Evolutionary conservation across 2,113 vertebrate species (phyloP).

Genomic region (Amblyornis subalaris): DNA sequence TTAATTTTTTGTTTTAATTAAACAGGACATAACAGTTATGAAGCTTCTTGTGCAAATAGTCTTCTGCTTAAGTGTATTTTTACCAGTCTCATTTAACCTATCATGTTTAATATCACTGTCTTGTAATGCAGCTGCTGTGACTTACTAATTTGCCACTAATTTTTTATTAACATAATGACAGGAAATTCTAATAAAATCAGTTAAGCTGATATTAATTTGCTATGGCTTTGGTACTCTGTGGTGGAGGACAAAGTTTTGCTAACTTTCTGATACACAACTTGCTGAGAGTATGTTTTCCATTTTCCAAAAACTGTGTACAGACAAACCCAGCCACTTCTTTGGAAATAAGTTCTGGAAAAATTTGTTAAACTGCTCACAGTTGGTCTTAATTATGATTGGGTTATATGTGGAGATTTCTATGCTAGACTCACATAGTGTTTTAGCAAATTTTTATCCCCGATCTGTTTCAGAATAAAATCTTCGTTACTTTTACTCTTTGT

Average conservation of each 20-base stretch:
- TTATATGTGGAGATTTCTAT: neutral
- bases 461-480: neutral
- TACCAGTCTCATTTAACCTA: neutral
- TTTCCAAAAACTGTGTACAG: neutral
- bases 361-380: neutral
- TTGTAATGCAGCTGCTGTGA: neutral
- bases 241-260: neutral
- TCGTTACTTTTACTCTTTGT: neutral
- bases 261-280: neutral
- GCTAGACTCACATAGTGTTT: neutral
- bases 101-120: neutral
- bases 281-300: neutral
- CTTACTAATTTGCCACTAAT: neutral
- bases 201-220: neutral
- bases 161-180: constrained; percentile 28
- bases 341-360: neutral
- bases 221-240: neutral
- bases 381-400: neutral
- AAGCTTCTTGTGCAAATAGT: neutral
- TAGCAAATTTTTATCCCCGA: neutral
- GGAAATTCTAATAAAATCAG: constrained; percentile 2
- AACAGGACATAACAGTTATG: neutral
- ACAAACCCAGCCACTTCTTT: neutral
- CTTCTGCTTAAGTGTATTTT: neutral
- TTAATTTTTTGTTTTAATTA: constrained; percentile 27